Evolutionary conservation across 2,888 invertebrate genomes (phyloP).

Genomic region (Metopia argyrocephala): DNA sequence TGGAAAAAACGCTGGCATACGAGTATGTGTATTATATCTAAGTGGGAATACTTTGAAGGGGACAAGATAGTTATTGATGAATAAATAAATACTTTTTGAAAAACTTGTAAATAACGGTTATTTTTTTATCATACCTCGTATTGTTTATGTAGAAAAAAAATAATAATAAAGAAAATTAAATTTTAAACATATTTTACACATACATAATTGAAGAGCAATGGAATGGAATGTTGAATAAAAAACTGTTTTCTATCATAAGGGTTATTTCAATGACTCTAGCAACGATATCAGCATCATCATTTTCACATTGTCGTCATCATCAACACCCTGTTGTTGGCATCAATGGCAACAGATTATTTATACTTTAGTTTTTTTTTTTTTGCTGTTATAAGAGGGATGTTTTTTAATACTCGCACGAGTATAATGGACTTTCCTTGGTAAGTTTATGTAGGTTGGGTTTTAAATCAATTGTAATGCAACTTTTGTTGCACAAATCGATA

Average conservation of each 20-base stretch:
- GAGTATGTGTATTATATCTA: no score
- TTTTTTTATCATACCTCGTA: no score
- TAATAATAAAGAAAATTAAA: no score
- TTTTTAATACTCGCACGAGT: no score
- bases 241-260: no score
- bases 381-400: neutral
- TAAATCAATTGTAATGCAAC: neutral
- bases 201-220: slow-evolving; percentile 72
- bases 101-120: no score
- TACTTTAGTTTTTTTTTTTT: neutral
- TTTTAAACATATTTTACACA: slow-evolving; percentile 69
- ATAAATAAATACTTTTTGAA: no score
- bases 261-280: neutral
- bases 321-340: neutral
- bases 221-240: slow-evolving; percentile 71
- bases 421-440: slow-evolving; percentile 6
- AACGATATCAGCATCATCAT: slow-evolving; percentile 7
- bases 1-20: no score
- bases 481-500: neutral
- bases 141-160: no score
- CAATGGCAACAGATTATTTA: slow-evolving; percentile 17
- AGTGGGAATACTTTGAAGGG: no score
- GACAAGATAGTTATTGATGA: no score
- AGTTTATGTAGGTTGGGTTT: neutral
- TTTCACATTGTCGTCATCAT: neutral